Conservation (phyloP, 2,113 vertebrate species). For the Chloroceryle aenea region DNA sequence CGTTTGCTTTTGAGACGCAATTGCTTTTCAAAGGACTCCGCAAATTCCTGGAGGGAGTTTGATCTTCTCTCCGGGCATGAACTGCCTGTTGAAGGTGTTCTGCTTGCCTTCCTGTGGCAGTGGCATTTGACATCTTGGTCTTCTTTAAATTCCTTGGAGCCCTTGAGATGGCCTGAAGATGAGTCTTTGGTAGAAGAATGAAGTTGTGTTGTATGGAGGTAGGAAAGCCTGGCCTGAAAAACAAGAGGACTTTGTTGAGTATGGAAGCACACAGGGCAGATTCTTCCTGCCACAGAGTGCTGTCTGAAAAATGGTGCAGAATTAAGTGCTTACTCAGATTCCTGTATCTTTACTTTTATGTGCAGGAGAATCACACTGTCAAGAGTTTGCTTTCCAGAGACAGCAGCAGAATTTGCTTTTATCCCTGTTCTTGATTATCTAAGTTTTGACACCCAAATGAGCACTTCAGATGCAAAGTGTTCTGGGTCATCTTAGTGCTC, state of each 20-base stretch:
- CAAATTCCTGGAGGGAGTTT: constrained; percentile 83
- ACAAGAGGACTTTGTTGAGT: background rate
- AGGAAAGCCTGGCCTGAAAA: constrained; percentile 82
- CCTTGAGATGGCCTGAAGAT: constrained; percentile 67
- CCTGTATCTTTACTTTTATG: background rate
- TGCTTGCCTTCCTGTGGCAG: constrained; percentile 69
- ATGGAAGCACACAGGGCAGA: background rate
- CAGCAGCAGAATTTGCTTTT: background rate
- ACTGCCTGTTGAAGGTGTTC: constrained; percentile 75
- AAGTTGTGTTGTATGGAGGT: constrained; percentile 76
- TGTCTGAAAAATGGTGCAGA: background rate
- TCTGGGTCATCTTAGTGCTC: background rate
- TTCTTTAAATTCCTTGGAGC: constrained; percentile 74
- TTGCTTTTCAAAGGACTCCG: constrained; percentile 83
- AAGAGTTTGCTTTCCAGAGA: background rate
- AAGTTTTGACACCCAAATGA: background rate
- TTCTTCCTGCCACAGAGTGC: background rate
- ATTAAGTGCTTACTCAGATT: background rate
- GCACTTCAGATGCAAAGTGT: background rate
- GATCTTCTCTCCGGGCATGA: constrained; percentile 67
- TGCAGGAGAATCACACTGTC: background rate
- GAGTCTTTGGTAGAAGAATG: constrained; percentile 70
- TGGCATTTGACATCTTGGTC: constrained; percentile 72
- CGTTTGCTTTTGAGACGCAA: constrained; percentile 78
- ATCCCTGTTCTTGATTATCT: background rate